phyloP scores from a whole-genome alignment of 1,140 invertebrate species.

The Monomorium pharaonis region DNA sequence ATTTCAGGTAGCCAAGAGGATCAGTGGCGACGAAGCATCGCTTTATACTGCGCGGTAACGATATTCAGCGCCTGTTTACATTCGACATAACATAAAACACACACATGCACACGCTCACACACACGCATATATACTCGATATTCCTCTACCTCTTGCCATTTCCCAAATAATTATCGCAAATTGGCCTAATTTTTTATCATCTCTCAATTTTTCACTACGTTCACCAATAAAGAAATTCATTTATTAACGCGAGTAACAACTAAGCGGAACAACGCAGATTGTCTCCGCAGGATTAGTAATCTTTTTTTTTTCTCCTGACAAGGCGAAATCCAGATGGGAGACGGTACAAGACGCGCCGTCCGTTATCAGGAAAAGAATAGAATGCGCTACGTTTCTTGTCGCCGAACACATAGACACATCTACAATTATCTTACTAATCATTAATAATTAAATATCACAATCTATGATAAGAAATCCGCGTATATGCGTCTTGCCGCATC shows the following conservation, averaged over 20 bases:
- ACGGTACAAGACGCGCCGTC: background rate
- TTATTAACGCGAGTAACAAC: background rate
- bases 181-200: conserved; percentile 28
- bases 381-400: conserved; percentile 6
- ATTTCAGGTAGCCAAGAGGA: conserved; percentile 73
- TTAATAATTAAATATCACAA: conserved; percentile 81
- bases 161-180: conserved; percentile 16
- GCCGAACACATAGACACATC: conserved; percentile 61
- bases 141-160: background rate
- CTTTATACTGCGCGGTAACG: conserved; percentile 57
- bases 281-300: conserved; percentile 13
- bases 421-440: conserved; percentile 69
- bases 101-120: background rate
- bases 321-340: conserved; percentile 25
- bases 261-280: conserved; percentile 31
- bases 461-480: conserved; percentile 78
- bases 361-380: background rate
- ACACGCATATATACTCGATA: background rate
- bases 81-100: background rate
- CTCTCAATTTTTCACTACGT: background rate
- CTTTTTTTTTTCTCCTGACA: background rate
- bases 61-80: conserved; percentile 37
- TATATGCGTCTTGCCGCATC: conserved; percentile 52
- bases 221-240: background rate
- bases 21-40: conserved; percentile 51